Evolutionary conservation across 2,888 invertebrate species (phyloP).

Genomic region (Chrysomela aeneicollis): DNA sequence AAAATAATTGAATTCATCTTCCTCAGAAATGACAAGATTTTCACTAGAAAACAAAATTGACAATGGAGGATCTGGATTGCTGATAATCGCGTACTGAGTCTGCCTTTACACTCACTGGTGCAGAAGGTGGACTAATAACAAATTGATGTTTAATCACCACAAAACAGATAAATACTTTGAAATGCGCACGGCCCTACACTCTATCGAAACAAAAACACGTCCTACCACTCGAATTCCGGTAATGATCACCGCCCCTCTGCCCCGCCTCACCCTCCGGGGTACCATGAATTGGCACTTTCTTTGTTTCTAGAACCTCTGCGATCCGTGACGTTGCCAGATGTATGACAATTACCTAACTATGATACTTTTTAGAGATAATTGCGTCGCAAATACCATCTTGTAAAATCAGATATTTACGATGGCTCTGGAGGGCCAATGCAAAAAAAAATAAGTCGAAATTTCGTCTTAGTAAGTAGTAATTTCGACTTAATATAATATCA

Average conservation of each 20-base stretch:
- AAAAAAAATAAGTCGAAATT: too few relatives aligned
- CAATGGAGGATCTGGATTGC: not conserved
- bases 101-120: slow-evolving; percentile 93
- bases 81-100: slow-evolving; percentile 43
- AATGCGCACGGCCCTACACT: slow-evolving; percentile 49
- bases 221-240: not conserved
- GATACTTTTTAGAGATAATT: too few relatives aligned
- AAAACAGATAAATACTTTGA: slow-evolving; percentile 29
- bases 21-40: slow-evolving; percentile 3
- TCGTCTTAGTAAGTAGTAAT: too few relatives aligned
- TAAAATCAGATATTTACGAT: too few relatives aligned
- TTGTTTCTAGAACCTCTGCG: slow-evolving; percentile 29
- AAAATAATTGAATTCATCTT: slow-evolving; percentile 64
- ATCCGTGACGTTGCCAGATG: not conserved
- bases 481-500: too few relatives aligned
- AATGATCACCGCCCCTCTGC: not conserved
- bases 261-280: not conserved
- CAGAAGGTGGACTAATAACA: slow-evolving; percentile 75
- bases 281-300: slow-evolving; percentile 45
- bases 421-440: too few relatives aligned
- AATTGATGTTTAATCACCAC: slow-evolving; percentile 39
- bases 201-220: slow-evolving; percentile 5
- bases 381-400: too few relatives aligned
- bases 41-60: slow-evolving; percentile 7
- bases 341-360: too few relatives aligned